Percentiles rank a stretch among this genome's conserved stretches.
These are phyloP conservation scores for Oreocharis arfaki DNA, from an alignment of 2,113 vertebrate genomes.

Conservation along the genomic window DNA sequence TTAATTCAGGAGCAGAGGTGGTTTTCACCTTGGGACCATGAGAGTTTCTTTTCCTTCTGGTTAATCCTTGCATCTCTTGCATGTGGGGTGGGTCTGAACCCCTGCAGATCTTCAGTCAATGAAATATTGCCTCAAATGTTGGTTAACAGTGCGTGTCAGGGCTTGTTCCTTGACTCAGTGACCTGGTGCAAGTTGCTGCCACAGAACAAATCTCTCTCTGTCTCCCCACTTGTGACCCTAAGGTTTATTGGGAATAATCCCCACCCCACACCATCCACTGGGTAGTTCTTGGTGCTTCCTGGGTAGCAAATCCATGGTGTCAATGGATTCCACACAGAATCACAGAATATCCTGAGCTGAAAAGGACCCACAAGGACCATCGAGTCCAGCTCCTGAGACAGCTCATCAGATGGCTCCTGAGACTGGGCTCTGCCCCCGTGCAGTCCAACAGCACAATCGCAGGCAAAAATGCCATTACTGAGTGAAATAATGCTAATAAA, in stretches of 20 bases:
- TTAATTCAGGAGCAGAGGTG: not conserved
- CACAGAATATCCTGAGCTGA: not conserved
- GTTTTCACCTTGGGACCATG: not conserved
- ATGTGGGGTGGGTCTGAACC: not conserved
- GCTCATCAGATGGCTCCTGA: not conserved
- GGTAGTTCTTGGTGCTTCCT: not conserved
- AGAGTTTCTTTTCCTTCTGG: not conserved
- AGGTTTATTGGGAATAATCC: not conserved
- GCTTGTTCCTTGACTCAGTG: not conserved
- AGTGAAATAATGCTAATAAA: not conserved
- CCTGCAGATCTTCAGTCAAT: not conserved
- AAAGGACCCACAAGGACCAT: not conserved
- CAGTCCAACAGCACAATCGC: rapidly evolving
- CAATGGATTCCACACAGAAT: not conserved
- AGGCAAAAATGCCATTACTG: not conserved
- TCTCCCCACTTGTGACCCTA: not conserved
- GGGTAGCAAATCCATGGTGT: not conserved
- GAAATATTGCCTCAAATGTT: not conserved
- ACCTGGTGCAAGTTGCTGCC: not conserved
- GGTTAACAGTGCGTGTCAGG: not conserved
- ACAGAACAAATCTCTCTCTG: not conserved
- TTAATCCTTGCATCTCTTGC: not conserved
- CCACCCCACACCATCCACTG: not conserved
- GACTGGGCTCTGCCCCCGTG: not conserved
- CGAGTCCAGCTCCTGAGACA: not conserved